A percentile compares a stretch with the other conserved stretches of the same genome.
Evolutionary conservation across 2,888 invertebrate genomes (phyloP).

Genomic region (Apotomis turbidana): DNA sequence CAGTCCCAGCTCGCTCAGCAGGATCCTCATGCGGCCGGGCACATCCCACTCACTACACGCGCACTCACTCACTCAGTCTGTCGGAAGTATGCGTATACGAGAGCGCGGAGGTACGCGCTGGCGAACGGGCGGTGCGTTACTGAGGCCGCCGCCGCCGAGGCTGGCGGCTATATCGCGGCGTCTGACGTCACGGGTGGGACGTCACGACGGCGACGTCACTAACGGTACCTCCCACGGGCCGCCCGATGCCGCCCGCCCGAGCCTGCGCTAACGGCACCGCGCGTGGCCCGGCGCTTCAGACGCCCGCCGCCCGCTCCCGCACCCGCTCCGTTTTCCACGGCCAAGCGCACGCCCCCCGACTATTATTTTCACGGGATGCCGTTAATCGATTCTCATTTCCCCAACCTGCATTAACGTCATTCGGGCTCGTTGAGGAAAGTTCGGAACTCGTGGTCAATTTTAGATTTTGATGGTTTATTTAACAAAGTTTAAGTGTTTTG

Average conservation of each 20-base stretch:
- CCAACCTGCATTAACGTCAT: constrained; percentile 14
- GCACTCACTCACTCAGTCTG: constrained; percentile 79
- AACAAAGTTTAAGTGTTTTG: no score
- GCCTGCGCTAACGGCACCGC: constrained; percentile 83
- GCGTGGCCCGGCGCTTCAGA: constrained; percentile 76
- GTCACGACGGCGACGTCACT: constrained; percentile 79
- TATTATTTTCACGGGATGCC: constrained; percentile 20
- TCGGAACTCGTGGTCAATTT: not conserved
- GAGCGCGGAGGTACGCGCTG: constrained; percentile 75
- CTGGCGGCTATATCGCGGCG: constrained; percentile 82
- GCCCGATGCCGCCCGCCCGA: constrained; percentile 82
- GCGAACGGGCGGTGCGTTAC: constrained; percentile 82
- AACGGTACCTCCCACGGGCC: constrained; percentile 84
- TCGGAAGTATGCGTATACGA: constrained; percentile 66
- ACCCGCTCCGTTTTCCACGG: constrained; percentile 38
- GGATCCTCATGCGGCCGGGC: constrained; percentile 84
- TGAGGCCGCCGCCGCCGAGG: constrained; percentile 82
- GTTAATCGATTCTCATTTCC: constrained; percentile 13
- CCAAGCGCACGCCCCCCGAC: constrained; percentile 37
- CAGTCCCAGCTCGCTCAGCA: constrained; percentile 83
- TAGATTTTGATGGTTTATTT: not conserved
- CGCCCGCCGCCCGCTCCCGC: constrained; percentile 51
- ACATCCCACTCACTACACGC: constrained; percentile 83
- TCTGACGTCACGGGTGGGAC: constrained; percentile 80
- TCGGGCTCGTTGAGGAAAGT: not conserved